Evolutionary conservation across 2,888 invertebrate species (phyloP).

Genomic region (Petrolisthes manimaculis): DNA sequence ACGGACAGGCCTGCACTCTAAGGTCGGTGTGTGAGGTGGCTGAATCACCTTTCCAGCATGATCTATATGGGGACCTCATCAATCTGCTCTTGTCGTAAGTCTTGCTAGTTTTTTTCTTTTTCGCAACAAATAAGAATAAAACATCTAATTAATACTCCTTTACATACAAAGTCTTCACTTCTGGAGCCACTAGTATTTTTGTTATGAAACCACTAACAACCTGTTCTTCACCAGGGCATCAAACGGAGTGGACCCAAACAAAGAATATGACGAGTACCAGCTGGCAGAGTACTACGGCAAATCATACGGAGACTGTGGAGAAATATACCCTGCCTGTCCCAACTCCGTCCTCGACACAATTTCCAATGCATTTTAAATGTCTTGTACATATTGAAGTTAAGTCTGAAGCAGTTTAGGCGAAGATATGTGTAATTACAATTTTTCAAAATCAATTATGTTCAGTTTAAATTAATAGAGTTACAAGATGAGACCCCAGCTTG

Average conservation of each 20-base stretch:
- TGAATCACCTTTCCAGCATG: conserved; percentile 54
- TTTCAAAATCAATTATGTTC: too few relatives aligned
- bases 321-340: conserved; percentile 41
- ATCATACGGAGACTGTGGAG: conserved; percentile 39
- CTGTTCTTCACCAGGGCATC: conserved; percentile 31
- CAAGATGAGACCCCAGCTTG: too few relatives aligned
- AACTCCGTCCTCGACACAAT: conserved; percentile 43
- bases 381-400: too few relatives aligned
- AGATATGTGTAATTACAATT: too few relatives aligned
- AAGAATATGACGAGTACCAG: conserved; percentile 49
- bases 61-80: conserved; percentile 45
- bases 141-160: neutral
- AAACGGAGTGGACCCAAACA: conserved; percentile 16
- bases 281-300: conserved; percentile 49
- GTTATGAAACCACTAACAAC: neutral
- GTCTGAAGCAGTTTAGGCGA: too few relatives aligned
- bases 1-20: conserved; percentile 55
- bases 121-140: too few relatives aligned
- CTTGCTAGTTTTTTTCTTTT: too few relatives aligned
- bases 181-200: neutral
- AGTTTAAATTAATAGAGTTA: too few relatives aligned
- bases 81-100: conserved; percentile 49
- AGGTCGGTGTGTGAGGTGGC: conserved; percentile 55
- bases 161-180: neutral
- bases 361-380: conserved; percentile 25